Conservation (phyloP, 2,797 vertebrate species). For the Cyclura pinguis region DNA sequence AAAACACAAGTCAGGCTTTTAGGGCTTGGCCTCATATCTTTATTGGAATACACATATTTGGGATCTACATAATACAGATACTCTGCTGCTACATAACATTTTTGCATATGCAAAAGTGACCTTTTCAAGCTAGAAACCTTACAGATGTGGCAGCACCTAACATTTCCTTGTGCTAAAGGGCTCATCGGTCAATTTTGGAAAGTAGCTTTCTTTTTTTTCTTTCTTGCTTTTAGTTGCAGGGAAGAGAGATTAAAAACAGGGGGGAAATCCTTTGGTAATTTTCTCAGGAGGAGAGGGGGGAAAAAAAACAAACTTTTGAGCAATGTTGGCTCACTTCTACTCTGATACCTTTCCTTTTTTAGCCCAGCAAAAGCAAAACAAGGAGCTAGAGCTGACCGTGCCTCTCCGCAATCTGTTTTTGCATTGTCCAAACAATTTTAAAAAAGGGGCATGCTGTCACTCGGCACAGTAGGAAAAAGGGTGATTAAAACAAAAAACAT, state of each 20-base stretch:
- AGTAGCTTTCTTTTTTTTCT: background rate
- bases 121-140: constrained; percentile 13
- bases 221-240: background rate
- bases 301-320: background rate
- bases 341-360: background rate
- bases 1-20: constrained; percentile 41
- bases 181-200: background rate
- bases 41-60: constrained; percentile 21
- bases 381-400: background rate
- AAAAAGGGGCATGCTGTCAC: background rate
- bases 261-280: too few relatives aligned
- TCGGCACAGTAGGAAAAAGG: too few relatives aligned
- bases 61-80: background rate
- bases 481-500: background rate
- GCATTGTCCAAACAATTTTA: too few relatives aligned
- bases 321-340: background rate
- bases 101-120: background rate
- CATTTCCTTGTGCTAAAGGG: constrained; percentile 23
- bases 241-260: too few relatives aligned
- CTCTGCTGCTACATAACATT: constrained; percentile 5
- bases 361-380: background rate
- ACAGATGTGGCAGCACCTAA: background rate
- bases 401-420: background rate
- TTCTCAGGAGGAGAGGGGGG: background rate
- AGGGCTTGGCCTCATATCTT: constrained; percentile 25